Percentiles rank a stretch among this genome's conserved stretches.
phyloP scores from a whole-genome alignment of 2,113 vertebrate species.

The Coptodon rendalli region DNA sequence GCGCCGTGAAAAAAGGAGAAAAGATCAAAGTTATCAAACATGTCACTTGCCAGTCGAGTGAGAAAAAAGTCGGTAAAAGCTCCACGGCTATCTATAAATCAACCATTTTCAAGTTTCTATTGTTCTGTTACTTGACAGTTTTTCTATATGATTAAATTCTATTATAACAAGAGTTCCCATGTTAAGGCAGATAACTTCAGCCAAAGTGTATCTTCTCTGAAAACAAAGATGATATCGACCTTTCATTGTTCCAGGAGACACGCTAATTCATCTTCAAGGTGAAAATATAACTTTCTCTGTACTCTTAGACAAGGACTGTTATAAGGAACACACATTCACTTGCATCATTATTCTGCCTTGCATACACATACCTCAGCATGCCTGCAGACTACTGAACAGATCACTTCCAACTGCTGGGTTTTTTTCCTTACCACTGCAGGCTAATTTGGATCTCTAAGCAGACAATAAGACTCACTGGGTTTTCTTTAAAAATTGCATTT shows the following conservation, averaged over 20 bases:
- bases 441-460: not conserved
- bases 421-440: not conserved
- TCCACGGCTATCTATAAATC: not conserved
- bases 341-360: not conserved
- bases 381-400: slow-evolving; percentile 16
- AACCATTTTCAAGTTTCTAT: not conserved
- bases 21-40: slow-evolving; percentile 84
- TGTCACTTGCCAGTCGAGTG: slow-evolving; percentile 7
- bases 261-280: slow-evolving; percentile 26
- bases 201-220: not conserved
- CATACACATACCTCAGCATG: not conserved
- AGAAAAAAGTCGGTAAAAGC: not conserved
- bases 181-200: not conserved
- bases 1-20: slow-evolving; percentile 84
- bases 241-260: not conserved
- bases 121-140: not conserved
- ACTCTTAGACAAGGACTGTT: slow-evolving; percentile 2
- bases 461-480: not conserved
- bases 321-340: not conserved
- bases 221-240: not conserved
- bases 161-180: not conserved
- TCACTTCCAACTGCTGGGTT: not conserved
- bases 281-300: not conserved
- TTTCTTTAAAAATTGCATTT: not conserved
- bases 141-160: not conserved